phyloP scores from a whole-genome alignment of 2,888 invertebrate species.

The Galerucella nymphaeae region DNA sequence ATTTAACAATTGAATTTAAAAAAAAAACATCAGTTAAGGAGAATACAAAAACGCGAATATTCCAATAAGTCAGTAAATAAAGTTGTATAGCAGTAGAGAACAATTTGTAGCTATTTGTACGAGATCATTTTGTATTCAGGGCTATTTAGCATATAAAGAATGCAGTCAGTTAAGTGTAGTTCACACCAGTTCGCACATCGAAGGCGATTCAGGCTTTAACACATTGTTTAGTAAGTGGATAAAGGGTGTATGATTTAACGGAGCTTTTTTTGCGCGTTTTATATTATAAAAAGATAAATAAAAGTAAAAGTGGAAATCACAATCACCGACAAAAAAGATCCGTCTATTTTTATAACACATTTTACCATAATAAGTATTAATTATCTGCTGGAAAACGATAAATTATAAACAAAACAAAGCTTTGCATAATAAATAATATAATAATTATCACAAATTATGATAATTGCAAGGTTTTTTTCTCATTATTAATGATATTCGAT shows the following conservation, averaged over 20 bases:
- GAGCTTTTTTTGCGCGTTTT: too few species aligned
- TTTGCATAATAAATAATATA: conserved; percentile 42
- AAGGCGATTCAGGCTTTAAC: conserved; percentile 1
- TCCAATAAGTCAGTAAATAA: conserved; percentile 46
- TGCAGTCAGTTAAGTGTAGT: conserved; percentile 46
- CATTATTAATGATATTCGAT: neutral
- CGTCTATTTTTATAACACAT: too few species aligned
- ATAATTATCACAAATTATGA: conserved; percentile 36
- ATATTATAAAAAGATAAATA: too few species aligned
- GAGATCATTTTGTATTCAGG: conserved; percentile 49
- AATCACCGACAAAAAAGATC: too few species aligned
- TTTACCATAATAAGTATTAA: neutral
- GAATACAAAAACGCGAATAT: too few species aligned
- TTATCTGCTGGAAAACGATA: neutral
- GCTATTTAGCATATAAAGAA: conserved; percentile 57
- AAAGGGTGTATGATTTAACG: neutral
- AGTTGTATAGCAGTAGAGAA: conserved; percentile 46
- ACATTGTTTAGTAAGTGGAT: neutral
- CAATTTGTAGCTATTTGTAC: conserved; percentile 54
- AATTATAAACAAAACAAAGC: conserved; percentile 19
- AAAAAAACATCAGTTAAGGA: too few species aligned
- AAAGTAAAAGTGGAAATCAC: too few species aligned
- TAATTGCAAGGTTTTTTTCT: conserved; percentile 37
- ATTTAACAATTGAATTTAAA: too few species aligned
- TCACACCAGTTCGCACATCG: conserved; percentile 34